phyloP scores from a whole-genome alignment of 1,140 invertebrate genomes.

The Drosophila equinoxialis region DNA sequence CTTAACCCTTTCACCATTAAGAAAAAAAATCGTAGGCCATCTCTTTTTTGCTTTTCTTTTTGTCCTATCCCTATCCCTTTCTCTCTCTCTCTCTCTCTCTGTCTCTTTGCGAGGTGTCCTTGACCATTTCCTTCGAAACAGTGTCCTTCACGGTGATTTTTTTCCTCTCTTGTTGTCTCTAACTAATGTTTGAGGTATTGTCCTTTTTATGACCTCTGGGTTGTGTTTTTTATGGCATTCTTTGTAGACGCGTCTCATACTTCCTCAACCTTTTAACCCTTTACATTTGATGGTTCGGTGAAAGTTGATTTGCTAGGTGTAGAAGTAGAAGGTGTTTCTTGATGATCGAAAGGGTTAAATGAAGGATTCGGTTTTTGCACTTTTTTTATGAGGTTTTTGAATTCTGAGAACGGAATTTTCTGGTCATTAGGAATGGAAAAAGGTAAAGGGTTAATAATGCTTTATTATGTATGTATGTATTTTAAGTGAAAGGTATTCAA shows the following conservation, averaged over 20 bases:
- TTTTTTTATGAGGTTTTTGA: slow-evolving; percentile 59
- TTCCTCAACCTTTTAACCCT: slow-evolving; percentile 75
- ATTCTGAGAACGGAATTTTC: slow-evolving; percentile 44
- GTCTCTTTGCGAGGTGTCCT: slow-evolving; percentile 39
- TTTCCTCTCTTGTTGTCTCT: slow-evolving; percentile 59
- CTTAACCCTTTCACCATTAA: slow-evolving; percentile 77
- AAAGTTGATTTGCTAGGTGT: slow-evolving; percentile 39
- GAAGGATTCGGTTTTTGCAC: slow-evolving; percentile 30
- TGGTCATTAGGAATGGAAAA: slow-evolving; percentile 45
- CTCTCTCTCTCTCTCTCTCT: slow-evolving; percentile 21
- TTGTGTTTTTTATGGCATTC: slow-evolving; percentile 71
- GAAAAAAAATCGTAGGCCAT: slow-evolving; percentile 35
- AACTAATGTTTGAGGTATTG: slow-evolving; percentile 66
- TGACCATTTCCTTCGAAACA: slow-evolving; percentile 49
- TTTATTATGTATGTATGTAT: slow-evolving; percentile 32
- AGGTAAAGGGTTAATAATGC: slow-evolving; percentile 44
- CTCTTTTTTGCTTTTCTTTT: no score
- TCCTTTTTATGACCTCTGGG: slow-evolving; percentile 68
- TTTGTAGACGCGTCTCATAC: slow-evolving; percentile 49
- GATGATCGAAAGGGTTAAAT: slow-evolving; percentile 57
- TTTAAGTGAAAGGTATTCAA: slow-evolving; percentile 23
- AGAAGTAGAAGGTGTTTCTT: not conserved
- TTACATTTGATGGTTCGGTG: slow-evolving; percentile 32
- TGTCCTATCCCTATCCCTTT: slow-evolving; percentile 2
- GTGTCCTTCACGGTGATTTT: slow-evolving; percentile 9